phyloP scores from a whole-genome alignment of 2,888 invertebrate genomes.

The Fragum whitleyi region DNA sequence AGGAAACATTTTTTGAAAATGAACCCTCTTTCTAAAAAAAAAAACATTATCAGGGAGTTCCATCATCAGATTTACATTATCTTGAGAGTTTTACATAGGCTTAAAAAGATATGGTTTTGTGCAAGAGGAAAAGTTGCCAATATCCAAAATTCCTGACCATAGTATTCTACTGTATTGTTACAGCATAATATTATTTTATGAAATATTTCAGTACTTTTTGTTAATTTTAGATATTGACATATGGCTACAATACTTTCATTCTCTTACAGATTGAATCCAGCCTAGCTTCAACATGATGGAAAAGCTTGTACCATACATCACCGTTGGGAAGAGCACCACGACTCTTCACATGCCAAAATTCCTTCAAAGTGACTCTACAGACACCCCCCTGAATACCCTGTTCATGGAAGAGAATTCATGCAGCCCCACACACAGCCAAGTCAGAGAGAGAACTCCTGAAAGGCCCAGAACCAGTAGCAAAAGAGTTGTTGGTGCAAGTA shows the following conservation, averaged over 20 bases:
- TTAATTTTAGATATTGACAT: too few species aligned
- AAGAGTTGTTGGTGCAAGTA: not conserved
- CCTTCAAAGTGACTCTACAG: conserved; percentile 32
- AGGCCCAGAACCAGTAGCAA: not conserved
- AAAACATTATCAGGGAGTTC: too few species aligned
- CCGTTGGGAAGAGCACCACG: not conserved
- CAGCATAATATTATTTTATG: too few species aligned
- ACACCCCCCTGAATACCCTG: conserved; percentile 11
- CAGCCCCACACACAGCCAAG: not conserved
- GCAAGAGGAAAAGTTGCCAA: too few species aligned
- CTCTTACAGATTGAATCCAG: not conserved
- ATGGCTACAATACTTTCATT: not conserved
- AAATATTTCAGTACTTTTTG: too few species aligned
- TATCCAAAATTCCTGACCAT: too few species aligned
- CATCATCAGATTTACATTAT: too few species aligned
- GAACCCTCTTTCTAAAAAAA: too few species aligned
- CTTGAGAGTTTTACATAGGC: too few species aligned
- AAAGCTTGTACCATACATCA: not conserved
- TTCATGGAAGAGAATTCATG: conserved; percentile 36
- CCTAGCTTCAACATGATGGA: not conserved
- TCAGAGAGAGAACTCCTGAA: not conserved
- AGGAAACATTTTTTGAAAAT: too few species aligned
- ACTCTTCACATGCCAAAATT: conserved; percentile 23
- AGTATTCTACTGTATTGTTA: too few species aligned
- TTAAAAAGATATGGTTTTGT: too few species aligned